These are phyloP conservation scores for Nephrotoma appendiculata DNA, from an alignment of 2,888 invertebrate genomes.

Conservation along the genomic window DNA sequence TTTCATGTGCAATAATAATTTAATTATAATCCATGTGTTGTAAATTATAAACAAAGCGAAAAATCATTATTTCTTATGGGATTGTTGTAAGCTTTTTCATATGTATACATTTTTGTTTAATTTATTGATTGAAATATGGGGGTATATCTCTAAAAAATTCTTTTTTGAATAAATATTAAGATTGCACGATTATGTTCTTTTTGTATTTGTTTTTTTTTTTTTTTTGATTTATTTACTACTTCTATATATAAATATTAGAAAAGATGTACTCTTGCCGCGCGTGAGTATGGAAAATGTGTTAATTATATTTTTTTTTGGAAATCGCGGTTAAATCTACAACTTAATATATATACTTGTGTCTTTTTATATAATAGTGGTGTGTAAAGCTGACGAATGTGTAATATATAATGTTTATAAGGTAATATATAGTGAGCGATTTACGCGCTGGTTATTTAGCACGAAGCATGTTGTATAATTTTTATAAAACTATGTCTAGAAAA, in stretches of 20 bases:
- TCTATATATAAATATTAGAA: not conserved
- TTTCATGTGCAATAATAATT: not conserved
- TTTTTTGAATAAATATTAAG: not conserved
- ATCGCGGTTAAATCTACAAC: not conserved
- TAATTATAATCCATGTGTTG: not conserved
- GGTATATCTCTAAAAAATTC: not conserved
- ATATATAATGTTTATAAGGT: not conserved
- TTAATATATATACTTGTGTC: not conserved
- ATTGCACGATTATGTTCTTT: not conserved
- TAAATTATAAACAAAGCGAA: not conserved
- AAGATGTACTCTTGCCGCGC: not conserved
- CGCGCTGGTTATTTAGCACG: not conserved
- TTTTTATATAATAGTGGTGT: not conserved
- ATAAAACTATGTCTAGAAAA: not conserved
- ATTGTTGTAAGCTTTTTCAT: not conserved
- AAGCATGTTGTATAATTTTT: not conserved
- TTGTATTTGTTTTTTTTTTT: not conserved
- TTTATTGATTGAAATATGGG: not conserved
- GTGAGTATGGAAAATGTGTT: not conserved
- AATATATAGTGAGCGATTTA: not conserved
- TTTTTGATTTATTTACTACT: not conserved
- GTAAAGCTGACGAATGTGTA: not conserved
- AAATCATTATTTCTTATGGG: not conserved
- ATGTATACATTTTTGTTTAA: not conserved
- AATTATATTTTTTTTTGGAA: not conserved